Evolutionary conservation across 1,140 invertebrate species (phyloP), one percentile per base, ranked within the genome.

Genomic region (Macrocentrus cingulum): DNA sequence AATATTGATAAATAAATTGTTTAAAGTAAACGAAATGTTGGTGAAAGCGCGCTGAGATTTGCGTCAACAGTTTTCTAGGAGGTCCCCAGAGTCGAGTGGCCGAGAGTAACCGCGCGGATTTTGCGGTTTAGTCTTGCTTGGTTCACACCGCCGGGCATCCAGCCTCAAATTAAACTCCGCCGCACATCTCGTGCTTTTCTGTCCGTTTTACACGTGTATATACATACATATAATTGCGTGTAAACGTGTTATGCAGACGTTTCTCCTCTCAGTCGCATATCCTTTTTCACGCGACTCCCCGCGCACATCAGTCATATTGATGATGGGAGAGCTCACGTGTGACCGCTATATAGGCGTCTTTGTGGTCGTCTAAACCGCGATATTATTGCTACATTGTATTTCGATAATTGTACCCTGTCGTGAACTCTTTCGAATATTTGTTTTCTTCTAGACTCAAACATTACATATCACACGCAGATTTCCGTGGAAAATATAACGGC

Each of bases 161-260:
- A 59, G 52, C 64, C 65, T 66, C 66, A 69, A 72, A 74, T 74
- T 74, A 72, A 74, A 72, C 66, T 64, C 58, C 53, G 53, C 49
- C 7, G 8, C 29, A 46, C 57, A 9, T 41, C 19, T 42, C 22
- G 15, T 19, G 13, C 13, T 19, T 32, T 51, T 13, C 13, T 39
- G 15, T 11, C 3, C 2, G 8, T 39, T 8, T 39, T 39, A 39
- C 36, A 39, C 13, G 36, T 39, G 15, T 15, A 39, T 39, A 13
- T 15, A 15, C 11, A 39, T 15, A 39, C 36, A 39, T 39, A 29
- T n/a, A 1, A 49, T 11, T 13, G 44, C 16, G 13, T 49, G 32
- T 19, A 45, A 11, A 18, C 42, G 16, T 45, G 16, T 3, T 19
- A 45, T 19, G 42, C 20, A 19, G 16, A 45, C 42, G 18, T 9